Percentiles rank a stretch among this genome's conserved stretches.
These are phyloP conservation scores for Aethes cnicana DNA, from an alignment of 2,888 invertebrate genomes.

Conservation along the genomic window DNA sequence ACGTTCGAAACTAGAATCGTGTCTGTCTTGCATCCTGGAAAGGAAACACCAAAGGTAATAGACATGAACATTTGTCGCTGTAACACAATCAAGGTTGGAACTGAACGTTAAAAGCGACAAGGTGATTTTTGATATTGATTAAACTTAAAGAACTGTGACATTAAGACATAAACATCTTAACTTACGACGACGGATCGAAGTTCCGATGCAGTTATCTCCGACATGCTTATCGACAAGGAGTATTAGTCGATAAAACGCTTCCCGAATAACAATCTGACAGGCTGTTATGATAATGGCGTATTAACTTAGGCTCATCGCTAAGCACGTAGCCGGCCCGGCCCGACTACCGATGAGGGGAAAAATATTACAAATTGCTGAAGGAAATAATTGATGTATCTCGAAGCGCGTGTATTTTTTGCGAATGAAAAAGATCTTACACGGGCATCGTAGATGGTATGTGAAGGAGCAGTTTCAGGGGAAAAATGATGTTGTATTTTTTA, in stretches of 20 bases:
- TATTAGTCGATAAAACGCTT: conserved; percentile 14
- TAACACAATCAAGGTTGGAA: too few species aligned
- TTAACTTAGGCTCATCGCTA: conserved; percentile 17
- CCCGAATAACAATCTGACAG: conserved; percentile 13
- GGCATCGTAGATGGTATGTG: not conserved
- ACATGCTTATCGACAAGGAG: conserved; percentile 3
- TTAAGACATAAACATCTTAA: not conserved
- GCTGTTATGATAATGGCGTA: conserved; percentile 17
- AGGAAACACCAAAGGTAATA: too few species aligned
- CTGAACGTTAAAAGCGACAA: too few species aligned
- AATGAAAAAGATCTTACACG: not conserved
- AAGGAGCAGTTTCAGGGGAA: too few species aligned
- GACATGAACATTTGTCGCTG: too few species aligned
- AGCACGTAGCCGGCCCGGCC: conserved; percentile 4
- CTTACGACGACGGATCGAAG: not conserved
- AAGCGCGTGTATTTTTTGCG: not conserved
- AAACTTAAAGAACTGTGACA: too few species aligned
- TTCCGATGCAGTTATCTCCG: conserved; percentile 4
- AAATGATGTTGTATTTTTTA: too few species aligned
- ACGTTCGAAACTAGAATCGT: too few species aligned
- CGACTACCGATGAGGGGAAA: conserved; percentile 2
- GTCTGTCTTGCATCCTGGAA: too few species aligned
- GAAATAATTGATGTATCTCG: not conserved
- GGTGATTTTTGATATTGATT: too few species aligned
- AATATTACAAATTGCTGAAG: conserved; percentile 5